Evolutionary conservation across 2,888 invertebrate species (phyloP).

Genomic region (Tenthredo mesomela): DNA sequence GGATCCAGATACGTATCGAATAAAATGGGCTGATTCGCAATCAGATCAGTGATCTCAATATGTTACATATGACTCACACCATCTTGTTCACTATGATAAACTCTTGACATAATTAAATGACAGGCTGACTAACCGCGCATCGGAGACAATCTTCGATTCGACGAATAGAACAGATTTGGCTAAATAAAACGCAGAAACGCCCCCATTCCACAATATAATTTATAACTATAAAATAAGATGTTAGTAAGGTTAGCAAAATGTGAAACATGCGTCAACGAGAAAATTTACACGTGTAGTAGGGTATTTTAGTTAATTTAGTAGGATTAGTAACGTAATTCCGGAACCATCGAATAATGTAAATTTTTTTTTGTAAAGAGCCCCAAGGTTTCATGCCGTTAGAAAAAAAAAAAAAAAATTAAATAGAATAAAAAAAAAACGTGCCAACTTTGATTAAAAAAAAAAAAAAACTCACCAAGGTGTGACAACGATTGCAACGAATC

Average conservation of each 20-base stretch:
- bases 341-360: background rate
- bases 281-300: background rate
- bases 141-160: slow-evolving; percentile 1
- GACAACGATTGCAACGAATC: slow-evolving; percentile 75
- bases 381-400: slow-evolving; percentile 32
- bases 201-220: background rate
- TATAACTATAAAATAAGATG: background rate
- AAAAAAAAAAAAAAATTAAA: background rate
- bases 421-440: background rate
- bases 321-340: slow-evolving; percentile 16
- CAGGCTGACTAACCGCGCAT: background rate
- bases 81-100: background rate
- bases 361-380: background rate
- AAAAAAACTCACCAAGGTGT: slow-evolving; percentile 73
- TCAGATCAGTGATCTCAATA: background rate
- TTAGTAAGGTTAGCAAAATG: slow-evolving; percentile 28
- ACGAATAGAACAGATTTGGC: background rate
- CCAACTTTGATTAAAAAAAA: background rate
- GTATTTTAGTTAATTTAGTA: background rate
- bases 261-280: background rate
- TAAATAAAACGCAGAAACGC: slow-evolving; percentile 11
- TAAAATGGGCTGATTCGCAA: background rate
- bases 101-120: slow-evolving; percentile 14
- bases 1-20: background rate
- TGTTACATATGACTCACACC: background rate